Evolutionary conservation across 1,140 invertebrate genomes (phyloP).

Genomic region (Drosophila rufa): DNA sequence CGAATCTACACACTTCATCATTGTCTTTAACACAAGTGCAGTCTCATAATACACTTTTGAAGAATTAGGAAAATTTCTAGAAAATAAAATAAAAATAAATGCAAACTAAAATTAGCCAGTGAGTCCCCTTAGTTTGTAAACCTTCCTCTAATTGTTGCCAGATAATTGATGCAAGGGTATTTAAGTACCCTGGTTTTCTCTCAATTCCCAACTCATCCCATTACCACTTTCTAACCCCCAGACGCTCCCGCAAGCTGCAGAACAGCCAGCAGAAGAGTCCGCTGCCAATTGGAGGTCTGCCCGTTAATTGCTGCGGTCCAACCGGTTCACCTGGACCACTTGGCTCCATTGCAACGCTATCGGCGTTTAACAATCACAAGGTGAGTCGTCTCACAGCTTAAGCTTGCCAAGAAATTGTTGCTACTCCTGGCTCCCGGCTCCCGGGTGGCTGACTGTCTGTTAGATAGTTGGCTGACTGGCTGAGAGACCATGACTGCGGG

Average conservation of each 20-base stretch:
- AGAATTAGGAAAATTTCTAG: background rate
- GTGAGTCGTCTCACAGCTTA: slow-evolving; percentile 72
- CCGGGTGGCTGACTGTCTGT: slow-evolving; percentile 13
- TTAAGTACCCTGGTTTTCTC: slow-evolving; percentile 7
- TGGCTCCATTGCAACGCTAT: slow-evolving; percentile 92
- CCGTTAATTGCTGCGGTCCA: slow-evolving; percentile 91
- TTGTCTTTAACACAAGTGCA: slow-evolving; percentile 5
- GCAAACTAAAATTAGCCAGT: background rate
- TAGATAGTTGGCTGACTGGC: background rate
- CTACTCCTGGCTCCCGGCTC: slow-evolving; percentile 14
- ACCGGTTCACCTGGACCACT: slow-evolving; percentile 91
- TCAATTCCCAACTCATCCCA: background rate
- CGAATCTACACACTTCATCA: slow-evolving; percentile 33
- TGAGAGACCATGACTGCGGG: slow-evolving; percentile 43
- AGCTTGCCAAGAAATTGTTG: too few relatives aligned
- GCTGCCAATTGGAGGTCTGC: slow-evolving; percentile 89
- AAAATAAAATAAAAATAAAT: background rate
- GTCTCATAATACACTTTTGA: slow-evolving; percentile 20
- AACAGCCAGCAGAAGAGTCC: slow-evolving; percentile 90
- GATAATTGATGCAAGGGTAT: slow-evolving; percentile 19
- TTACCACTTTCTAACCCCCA: slow-evolving; percentile 41
- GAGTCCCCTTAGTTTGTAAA: background rate
- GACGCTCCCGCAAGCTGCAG: slow-evolving; percentile 90
- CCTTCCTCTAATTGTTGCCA: background rate
- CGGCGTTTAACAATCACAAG: slow-evolving; percentile 92